Conservation (phyloP, 2,888 invertebrate genomes). For the Arctia plantaginis region DNA sequence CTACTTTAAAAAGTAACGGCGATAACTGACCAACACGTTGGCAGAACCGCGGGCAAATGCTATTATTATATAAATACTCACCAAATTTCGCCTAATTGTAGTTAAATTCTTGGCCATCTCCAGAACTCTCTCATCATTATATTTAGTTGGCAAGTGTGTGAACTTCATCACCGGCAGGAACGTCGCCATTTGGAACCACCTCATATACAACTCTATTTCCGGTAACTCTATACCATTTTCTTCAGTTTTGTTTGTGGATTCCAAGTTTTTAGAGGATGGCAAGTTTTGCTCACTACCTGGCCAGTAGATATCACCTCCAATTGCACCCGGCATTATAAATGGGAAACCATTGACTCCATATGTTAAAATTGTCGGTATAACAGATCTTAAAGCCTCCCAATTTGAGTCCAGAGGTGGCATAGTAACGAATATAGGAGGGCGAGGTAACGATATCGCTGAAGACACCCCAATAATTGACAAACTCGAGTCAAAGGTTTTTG, state of each 20-base stretch:
- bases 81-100: conserved; percentile 90
- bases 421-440: conserved; percentile 94
- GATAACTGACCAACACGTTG: too few relatives aligned
- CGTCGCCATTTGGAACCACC: conserved; percentile 96
- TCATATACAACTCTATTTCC: conserved; percentile 93
- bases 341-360: conserved; percentile 97
- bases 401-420: conserved; percentile 94
- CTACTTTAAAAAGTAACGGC: too few relatives aligned
- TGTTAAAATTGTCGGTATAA: conserved; percentile 95
- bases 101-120: conserved; percentile 92
- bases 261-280: conserved; percentile 82
- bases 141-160: conserved; percentile 95
- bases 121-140: conserved; percentile 91
- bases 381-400: conserved; percentile 93
- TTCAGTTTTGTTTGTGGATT: conserved; percentile 67
- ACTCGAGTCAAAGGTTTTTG: conserved; percentile 87
- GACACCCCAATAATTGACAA: conserved; percentile 93
- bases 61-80: conserved; percentile 69
- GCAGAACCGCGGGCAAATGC: too few relatives aligned
- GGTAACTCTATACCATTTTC: conserved; percentile 87
- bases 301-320: conserved; percentile 94
- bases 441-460: conserved; percentile 92
- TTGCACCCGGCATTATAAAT: conserved; percentile 96
- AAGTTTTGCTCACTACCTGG: conserved; percentile 86
- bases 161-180: conserved; percentile 97